Evolutionary conservation across 2,888 invertebrate species (phyloP).

Genomic region (Entomobrya multifasciata): DNA sequence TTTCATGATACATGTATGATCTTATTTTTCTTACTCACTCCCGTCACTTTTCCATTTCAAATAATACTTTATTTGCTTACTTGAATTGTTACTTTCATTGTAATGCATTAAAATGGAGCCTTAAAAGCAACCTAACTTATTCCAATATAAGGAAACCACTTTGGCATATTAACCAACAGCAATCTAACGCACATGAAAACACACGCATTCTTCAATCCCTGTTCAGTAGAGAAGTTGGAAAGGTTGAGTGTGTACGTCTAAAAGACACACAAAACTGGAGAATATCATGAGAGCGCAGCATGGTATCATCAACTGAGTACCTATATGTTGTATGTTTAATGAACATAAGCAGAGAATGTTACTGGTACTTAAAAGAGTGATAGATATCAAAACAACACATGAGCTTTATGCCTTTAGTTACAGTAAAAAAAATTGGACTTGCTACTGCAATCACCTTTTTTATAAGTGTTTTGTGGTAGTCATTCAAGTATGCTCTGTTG

Average conservation of each 20-base stretch:
- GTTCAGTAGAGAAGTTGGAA: too few relatives aligned
- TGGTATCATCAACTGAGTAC: conserved; percentile 35
- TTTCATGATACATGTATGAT: conserved; percentile 30
- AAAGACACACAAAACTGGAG: too few relatives aligned
- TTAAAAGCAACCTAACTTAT: conserved; percentile 19
- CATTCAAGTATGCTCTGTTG: conserved; percentile 35
- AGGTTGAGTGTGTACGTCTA: too few relatives aligned
- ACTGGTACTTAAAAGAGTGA: conserved; percentile 23
- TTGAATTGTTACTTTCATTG: conserved; percentile 35
- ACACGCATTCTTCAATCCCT: neutral
- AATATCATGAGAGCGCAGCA: conserved; percentile 41
- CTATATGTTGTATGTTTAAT: too few relatives aligned
- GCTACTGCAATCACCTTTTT: neutral
- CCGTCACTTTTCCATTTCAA: conserved; percentile 31
- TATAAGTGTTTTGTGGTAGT: conserved; percentile 36
- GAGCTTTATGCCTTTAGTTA: conserved; percentile 34
- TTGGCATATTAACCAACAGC: neutral
- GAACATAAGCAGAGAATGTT: conserved; percentile 11
- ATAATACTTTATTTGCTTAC: conserved; percentile 53
- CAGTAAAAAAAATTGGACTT: neutral
- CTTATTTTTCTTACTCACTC: too few relatives aligned
- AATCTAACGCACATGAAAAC: neutral
- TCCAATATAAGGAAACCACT: neutral
- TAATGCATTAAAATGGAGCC: conserved; percentile 41
- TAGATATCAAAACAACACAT: conserved; percentile 38